Evolutionary conservation across 2,797 vertebrate genomes (phyloP).

Genomic region (Falco cherrug): DNA sequence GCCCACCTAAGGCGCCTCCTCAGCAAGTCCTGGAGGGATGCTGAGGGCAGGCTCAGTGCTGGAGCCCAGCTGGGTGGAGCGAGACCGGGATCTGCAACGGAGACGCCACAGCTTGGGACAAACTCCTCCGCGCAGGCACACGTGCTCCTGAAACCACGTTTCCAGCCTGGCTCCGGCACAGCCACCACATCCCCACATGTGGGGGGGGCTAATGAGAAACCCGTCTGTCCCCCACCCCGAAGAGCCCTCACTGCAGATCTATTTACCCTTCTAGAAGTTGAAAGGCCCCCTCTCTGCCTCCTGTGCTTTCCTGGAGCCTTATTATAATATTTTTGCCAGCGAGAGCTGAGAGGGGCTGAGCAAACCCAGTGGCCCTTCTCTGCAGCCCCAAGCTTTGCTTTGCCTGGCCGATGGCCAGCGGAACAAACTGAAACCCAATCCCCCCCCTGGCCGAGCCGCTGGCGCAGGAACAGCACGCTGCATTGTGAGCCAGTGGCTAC

Average conservation of each 20-base stretch:
- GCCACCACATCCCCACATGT: background rate
- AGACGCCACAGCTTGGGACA: background rate
- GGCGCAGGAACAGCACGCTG: constrained; percentile 66
- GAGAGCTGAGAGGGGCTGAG: constrained; percentile 35
- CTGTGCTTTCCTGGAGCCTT: constrained; percentile 51
- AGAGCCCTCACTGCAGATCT: background rate
- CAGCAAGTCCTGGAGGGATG: background rate
- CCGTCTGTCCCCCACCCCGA: background rate
- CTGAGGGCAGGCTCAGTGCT: background rate
- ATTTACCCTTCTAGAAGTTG: background rate
- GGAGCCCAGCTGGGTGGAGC: background rate
- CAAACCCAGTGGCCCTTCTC: constrained; percentile 45
- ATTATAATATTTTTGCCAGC: constrained; percentile 67
- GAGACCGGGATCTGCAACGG: background rate
- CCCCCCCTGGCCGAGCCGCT: constrained; percentile 1
- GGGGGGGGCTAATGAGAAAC: constrained; percentile 64
- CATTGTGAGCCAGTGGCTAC: constrained; percentile 56
- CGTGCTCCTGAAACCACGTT: background rate
- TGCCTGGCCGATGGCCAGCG: constrained; percentile 69
- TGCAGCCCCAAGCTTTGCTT: constrained; percentile 69
- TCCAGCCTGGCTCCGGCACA: background rate
- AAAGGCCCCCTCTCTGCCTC: constrained; percentile 62
- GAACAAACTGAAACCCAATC: constrained; percentile 74
- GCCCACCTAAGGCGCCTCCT: background rate
- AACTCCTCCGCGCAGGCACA: background rate